Conservation (phyloP, 1,140 invertebrate species). For the Gryllus bimaculatus region DNA sequence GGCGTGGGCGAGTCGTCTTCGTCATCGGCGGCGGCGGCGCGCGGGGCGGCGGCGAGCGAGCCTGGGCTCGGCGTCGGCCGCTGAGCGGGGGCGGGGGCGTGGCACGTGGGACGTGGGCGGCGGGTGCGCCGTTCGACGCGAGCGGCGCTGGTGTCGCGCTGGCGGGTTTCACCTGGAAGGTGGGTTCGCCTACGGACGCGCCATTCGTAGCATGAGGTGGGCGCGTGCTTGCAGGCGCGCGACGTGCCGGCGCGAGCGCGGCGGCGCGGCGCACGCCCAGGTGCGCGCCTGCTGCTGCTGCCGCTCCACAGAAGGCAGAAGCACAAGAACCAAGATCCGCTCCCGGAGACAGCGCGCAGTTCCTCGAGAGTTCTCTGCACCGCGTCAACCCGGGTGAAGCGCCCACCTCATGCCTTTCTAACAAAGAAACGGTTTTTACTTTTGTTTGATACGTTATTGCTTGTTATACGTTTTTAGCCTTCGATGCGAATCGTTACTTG, state of each 20-base stretch:
- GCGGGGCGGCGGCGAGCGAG: too few species aligned
- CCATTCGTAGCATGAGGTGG: constrained; percentile 83
- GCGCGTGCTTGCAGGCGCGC: constrained; percentile 76
- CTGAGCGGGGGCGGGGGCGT: neutral
- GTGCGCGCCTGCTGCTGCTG: constrained; percentile 70
- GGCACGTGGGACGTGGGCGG: constrained; percentile 25
- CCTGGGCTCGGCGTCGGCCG: constrained; percentile 22
- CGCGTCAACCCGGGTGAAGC: too few species aligned
- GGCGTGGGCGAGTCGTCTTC: too few species aligned
- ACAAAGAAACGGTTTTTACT: too few species aligned
- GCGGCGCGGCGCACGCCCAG: constrained; percentile 70
- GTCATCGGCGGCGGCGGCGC: too few species aligned
- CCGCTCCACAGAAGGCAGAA: constrained; percentile 89
- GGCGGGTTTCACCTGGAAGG: constrained; percentile 72
- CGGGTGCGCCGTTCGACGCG: constrained; percentile 23
- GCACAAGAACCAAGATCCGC: constrained; percentile 83
- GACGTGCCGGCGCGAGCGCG: constrained; percentile 65
- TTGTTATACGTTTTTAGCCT: too few species aligned
- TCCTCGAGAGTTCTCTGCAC: constrained; percentile 89
- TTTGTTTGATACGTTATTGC: too few species aligned
- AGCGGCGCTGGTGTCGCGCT: constrained; percentile 41
- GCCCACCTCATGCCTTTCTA: too few species aligned
- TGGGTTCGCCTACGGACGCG: constrained; percentile 79
- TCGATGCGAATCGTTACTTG: too few species aligned
- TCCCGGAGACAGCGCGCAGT: constrained; percentile 80